Evolutionary conservation across 2,113 vertebrate species (phyloP).

Genomic region (Cettia cetti): DNA sequence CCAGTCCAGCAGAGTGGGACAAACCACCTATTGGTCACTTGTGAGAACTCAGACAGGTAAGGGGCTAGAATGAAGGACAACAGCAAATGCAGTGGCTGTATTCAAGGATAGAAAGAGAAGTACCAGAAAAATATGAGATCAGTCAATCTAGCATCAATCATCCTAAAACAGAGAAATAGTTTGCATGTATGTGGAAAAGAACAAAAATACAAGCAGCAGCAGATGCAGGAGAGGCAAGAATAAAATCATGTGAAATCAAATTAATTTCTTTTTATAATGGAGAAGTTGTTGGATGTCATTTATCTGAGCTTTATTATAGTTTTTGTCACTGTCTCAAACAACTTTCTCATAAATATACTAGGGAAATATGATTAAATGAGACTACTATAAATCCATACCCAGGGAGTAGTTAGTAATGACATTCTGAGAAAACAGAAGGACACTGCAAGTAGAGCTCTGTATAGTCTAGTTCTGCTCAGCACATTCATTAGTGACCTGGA

Average conservation of each 20-base stretch:
- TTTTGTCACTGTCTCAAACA: slow-evolving; percentile 1
- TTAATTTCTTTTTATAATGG: slow-evolving; percentile 6
- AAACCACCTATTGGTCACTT: background rate
- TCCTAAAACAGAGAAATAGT: background rate
- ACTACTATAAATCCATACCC: background rate
- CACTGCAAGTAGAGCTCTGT: background rate
- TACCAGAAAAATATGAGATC: background rate
- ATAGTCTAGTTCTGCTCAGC: background rate
- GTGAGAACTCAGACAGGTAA: background rate
- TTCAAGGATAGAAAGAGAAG: background rate
- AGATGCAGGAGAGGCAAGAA: background rate
- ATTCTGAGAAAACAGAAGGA: slow-evolving; percentile 30
- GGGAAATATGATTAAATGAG: slow-evolving; percentile 31
- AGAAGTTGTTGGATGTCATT: slow-evolving; percentile 9
- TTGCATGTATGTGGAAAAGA: background rate
- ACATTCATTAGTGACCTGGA: slow-evolving; percentile 49
- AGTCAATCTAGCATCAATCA: background rate
- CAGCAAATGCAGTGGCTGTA: background rate
- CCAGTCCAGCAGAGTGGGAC: background rate
- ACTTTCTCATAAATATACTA: slow-evolving; percentile 32
- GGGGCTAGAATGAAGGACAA: background rate
- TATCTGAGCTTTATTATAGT: background rate
- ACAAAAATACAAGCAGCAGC: background rate
- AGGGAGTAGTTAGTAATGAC: slow-evolving; percentile 15
- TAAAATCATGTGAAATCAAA: background rate